Percentiles rank a stretch among this genome's conserved stretches.
phyloP scores from a whole-genome alignment of 2,113 vertebrate genomes.

The Tachuris rubrigastra region DNA sequence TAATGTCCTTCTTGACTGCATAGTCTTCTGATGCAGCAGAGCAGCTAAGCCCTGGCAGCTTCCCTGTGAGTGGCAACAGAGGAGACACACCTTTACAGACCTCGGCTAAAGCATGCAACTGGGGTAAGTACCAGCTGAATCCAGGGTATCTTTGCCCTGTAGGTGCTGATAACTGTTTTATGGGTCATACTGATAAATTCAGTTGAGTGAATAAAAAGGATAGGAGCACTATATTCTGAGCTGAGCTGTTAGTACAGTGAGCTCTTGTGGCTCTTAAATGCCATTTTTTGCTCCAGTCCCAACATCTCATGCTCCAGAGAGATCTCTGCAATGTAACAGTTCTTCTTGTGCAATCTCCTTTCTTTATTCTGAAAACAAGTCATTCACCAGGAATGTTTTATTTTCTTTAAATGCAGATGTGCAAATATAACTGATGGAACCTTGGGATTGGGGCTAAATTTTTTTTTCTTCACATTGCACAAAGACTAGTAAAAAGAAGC shows the following conservation, averaged over 20 bases:
- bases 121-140: not conserved
- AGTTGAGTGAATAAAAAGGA: not conserved
- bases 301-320: not conserved
- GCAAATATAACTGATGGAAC: not conserved
- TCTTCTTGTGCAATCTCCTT: not conserved
- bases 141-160: not conserved
- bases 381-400: not conserved
- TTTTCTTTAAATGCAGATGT: not conserved
- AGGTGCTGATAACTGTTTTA: not conserved
- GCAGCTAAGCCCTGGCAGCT: not conserved
- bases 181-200: not conserved
- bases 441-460: not conserved
- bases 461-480: not conserved
- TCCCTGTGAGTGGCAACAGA: not conserved
- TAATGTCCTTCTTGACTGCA: not conserved
- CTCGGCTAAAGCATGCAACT: rapidly evolving
- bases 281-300: not conserved
- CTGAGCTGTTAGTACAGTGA: not conserved
- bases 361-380: not conserved
- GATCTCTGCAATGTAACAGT: not conserved
- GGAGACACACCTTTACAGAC: not conserved
- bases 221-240: not conserved
- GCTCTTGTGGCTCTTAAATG: not conserved
- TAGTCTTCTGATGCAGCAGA: not conserved
- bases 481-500: not conserved